Evolutionary conservation across 2,888 invertebrate species (phyloP).

Genomic region (Mycalesis mineus): DNA sequence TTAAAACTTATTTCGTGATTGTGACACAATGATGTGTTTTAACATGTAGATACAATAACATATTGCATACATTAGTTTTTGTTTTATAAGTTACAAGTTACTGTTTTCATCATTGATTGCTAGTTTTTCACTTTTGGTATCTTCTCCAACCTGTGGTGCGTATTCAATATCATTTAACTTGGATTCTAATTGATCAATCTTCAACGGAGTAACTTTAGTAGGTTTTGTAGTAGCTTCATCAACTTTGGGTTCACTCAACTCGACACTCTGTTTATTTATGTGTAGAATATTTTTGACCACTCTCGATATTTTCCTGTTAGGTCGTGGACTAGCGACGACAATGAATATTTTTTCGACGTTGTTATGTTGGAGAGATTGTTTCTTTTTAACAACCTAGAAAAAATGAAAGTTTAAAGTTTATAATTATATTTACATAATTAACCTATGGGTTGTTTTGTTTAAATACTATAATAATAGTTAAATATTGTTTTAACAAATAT

Average conservation of each 20-base stretch:
- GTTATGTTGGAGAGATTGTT: conserved; percentile 40
- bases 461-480: too few relatives aligned
- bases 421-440: too few relatives aligned
- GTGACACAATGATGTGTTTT: too few relatives aligned
- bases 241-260: conserved; percentile 52
- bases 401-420: too few relatives aligned
- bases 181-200: conserved; percentile 40
- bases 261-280: conserved; percentile 60
- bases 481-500: too few relatives aligned
- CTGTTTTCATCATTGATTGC: not conserved
- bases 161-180: not conserved
- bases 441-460: too few relatives aligned
- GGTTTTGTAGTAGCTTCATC: conserved; percentile 64
- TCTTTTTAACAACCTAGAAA: conserved; percentile 48
- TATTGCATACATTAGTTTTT: too few relatives aligned
- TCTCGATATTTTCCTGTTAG: conserved; percentile 51
- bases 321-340: conserved; percentile 54
- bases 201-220: conserved; percentile 63
- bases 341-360: conserved; percentile 65
- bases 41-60: too few relatives aligned
- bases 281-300: conserved; percentile 60
- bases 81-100: not conserved
- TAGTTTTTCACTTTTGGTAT: not conserved
- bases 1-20: too few relatives aligned
- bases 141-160: not conserved